Evolutionary conservation across 2,113 vertebrate species (phyloP), one percentile per base, ranked within the genome.

Genomic region (Carettochelys insculpta): DNA sequence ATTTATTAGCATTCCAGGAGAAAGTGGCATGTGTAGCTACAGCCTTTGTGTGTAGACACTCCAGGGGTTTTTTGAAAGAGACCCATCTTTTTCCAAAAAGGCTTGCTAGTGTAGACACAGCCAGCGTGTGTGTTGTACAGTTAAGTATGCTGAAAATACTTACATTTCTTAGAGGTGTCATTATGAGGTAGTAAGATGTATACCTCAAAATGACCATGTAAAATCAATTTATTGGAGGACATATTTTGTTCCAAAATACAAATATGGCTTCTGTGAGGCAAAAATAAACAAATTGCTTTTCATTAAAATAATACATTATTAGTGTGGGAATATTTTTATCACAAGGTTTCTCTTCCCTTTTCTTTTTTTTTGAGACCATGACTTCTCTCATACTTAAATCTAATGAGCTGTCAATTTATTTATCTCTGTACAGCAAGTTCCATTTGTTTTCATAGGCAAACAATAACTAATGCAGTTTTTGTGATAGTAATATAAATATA

Each of bases 311-410:
- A 68, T 45, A 5, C 20, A 13, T 93, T 91, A 91, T 27, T 22
- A 3, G n/a, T 29, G 2, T 34, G 48, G 48, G 85, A n/a, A n/a
- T n/a, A 34, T 0, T 77, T 48, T 34, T 16, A 50, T 4, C 0
- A 2, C 79, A 13, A 82, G 83, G 1, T 4, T 16, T 2, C 48
- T 86, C 86, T 24, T 82, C 53, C n/a, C 13, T 48, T 1, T n/a
- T n/a, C n/a, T n/a, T n/a, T n/a, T n/a, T n/a, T n/a, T n/a, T n/a
- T n/a, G n/a, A 8, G 38, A 3, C 22, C 2, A 5, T 80, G 11
- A 4, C 22, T 90, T 75, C 4, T 78, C 41, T 86, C 85, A 48
- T 77, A 61, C 11, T 77, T 65, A 31, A 54, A 22, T 82, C 2
- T 27, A 54, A 89, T 16, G 31, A 4, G 25, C n/a, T 24, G 31